A percentile compares a stretch with the other conserved stretches of the same genome.
Conservation (phyloP, 1,140 invertebrate genomes). For the Drosophila sechellia region DNA sequence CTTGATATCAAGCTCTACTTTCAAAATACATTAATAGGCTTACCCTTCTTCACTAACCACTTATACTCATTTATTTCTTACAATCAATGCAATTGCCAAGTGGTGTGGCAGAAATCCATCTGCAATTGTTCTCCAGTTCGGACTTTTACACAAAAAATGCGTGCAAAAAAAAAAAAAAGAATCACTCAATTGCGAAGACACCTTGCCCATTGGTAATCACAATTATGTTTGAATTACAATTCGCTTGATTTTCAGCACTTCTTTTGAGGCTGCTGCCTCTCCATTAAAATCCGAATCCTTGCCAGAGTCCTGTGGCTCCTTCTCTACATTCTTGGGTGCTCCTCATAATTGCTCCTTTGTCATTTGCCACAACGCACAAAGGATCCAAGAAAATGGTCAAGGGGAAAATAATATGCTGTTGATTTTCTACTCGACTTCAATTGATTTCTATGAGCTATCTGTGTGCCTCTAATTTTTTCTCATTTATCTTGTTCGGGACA, state of each 20-base stretch:
- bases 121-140: slow-evolving; percentile 31
- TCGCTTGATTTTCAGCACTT: slow-evolving; percentile 62
- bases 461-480: slow-evolving; percentile 43
- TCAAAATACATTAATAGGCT: no score
- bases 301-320: slow-evolving; percentile 14
- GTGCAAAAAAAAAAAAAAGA: background rate
- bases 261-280: slow-evolving; percentile 13
- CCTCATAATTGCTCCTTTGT: slow-evolving; percentile 78
- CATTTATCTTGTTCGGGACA: slow-evolving; percentile 77
- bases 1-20: no score
- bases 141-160: slow-evolving; percentile 30
- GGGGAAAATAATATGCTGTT: slow-evolving; percentile 72
- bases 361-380: slow-evolving; percentile 69
- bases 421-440: slow-evolving; percentile 82
- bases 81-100: slow-evolving; percentile 6
- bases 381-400: slow-evolving; percentile 21
- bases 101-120: slow-evolving; percentile 16
- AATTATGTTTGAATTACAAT: slow-evolving; percentile 60
- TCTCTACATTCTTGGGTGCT: slow-evolving; percentile 29
- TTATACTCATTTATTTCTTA: slow-evolving; percentile 4
- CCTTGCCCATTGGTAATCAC: slow-evolving; percentile 61
- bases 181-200: slow-evolving; percentile 19
- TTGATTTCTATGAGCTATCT: slow-evolving; percentile 70
- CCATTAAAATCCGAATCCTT: slow-evolving; percentile 20
- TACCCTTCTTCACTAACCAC: slow-evolving; percentile 1